A percentile compares a stretch with the other conserved stretches of the same genome.
phyloP scores from a whole-genome alignment of 2,888 invertebrate genomes.

The Epinotia brunnichana region DNA sequence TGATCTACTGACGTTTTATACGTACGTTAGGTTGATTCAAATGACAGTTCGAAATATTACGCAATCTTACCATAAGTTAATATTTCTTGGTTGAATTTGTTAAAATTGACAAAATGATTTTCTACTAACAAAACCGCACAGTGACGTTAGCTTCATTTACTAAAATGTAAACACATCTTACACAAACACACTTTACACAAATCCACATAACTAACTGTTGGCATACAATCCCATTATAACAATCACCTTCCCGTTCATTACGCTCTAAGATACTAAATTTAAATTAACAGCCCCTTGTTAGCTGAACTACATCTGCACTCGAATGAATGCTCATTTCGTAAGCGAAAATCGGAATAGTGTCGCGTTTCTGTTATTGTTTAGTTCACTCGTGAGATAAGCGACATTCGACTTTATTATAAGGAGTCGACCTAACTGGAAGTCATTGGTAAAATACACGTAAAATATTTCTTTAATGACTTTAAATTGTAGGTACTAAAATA shows the following conservation, averaged over 20 bases:
- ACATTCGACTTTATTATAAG: constrained; percentile 9
- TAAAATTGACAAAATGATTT: not conserved
- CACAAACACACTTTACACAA: constrained; percentile 45
- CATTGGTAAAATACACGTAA: too few species aligned
- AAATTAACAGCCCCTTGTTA: constrained; percentile 83
- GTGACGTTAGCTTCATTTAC: constrained; percentile 8
- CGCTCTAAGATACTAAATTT: constrained; percentile 82
- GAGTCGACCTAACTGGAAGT: not conserved
- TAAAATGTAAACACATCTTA: constrained; percentile 22
- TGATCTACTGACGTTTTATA: too few species aligned
- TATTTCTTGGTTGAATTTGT: not conserved
- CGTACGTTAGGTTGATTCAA: too few species aligned
- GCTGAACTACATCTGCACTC: constrained; percentile 75
- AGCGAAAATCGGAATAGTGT: constrained; percentile 64
- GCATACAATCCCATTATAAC: constrained; percentile 77
- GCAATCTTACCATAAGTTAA: not conserved
- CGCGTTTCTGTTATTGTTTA: constrained; percentile 43
- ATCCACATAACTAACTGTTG: constrained; percentile 50
- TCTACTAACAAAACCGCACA: not conserved
- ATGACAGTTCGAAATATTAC: too few species aligned
- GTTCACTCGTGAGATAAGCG: constrained; percentile 1
- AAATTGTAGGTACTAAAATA: too few species aligned
- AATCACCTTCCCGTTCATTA: constrained; percentile 83
- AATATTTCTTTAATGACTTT: too few species aligned
- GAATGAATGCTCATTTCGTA: constrained; percentile 77